Evolutionary conservation across 2,888 invertebrate genomes (phyloP), one percentile per base, ranked within the genome.

Genomic region (Conus canariensis): DNA sequence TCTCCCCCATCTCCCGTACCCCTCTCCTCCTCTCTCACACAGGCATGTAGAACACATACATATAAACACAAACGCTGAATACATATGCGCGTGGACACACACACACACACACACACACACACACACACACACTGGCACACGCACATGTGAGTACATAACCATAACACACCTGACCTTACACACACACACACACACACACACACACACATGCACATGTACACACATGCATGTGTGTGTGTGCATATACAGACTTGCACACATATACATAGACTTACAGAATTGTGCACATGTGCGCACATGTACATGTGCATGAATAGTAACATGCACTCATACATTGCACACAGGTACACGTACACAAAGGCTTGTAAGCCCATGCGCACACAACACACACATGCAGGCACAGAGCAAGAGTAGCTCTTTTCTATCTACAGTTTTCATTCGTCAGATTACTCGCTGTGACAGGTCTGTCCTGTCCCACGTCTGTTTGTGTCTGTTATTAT

Each of bases 111-210:
- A 70, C 70, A 70, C 22, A 70, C 14, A 19, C 70, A 70, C 19
- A 70, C 22, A 70, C 19, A 19, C 70, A 70, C 70, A 19, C 22
- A 70, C 70, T 8, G 8, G 14, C 70, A 70, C 70, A 70, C 70
- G 7, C 30, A 30, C 2, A 30, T 30, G 30, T 30, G 30, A 30
- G 30, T 30, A 16, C 30, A 80, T 80, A 30, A 10, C 8, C 30
- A 80, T 30, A 25, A 80, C 80, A 80, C 30, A 30, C 80, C 30
- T 30, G 30, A 30, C 30, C 2, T 30, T 30, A 80, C 80, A 80
- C 80, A 80, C 80, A 80, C 80, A 80, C 80, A 80, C 80, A 80
- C 80, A 80, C 80, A 30, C 80, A 80, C 80, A 80, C 80, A 80
- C 80, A 80, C 80, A 80, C 80, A 80, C 80, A 80, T 30, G 14